Conservation (phyloP, 2,797 vertebrate genomes). For the Ceyx erithaca region DNA sequence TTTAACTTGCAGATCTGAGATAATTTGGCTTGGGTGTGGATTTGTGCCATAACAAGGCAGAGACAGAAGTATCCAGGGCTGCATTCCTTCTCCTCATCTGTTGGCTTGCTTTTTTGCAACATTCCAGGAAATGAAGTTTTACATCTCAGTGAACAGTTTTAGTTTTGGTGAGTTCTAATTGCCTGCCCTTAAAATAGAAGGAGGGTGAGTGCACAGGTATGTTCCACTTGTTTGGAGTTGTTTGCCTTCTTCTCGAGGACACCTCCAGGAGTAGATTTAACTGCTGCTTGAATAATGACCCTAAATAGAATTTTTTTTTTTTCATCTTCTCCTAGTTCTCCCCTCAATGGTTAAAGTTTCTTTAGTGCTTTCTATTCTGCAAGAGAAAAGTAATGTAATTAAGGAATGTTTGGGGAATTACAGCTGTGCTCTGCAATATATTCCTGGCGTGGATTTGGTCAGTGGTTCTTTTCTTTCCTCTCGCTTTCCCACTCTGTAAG, state of each 20-base stretch:
- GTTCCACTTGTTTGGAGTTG: neutral
- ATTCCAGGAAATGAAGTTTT: slow-evolving; percentile 67
- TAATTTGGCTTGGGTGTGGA: slow-evolving; percentile 51
- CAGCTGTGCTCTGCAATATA: slow-evolving; percentile 14
- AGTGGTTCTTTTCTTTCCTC: slow-evolving; percentile 25
- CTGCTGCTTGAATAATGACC: neutral
- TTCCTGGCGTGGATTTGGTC: slow-evolving; percentile 30
- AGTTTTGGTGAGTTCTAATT: neutral
- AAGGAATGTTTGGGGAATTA: slow-evolving; percentile 42
- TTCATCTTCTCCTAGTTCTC: neutral
- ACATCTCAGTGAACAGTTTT: neutral
- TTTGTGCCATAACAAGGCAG: slow-evolving; percentile 41
- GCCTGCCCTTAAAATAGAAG: neutral
- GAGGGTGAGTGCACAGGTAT: neutral
- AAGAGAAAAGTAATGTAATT: neutral
- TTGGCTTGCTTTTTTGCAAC: slow-evolving; percentile 63
- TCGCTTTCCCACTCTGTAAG: slow-evolving; percentile 31
- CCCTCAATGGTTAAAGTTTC: slow-evolving; percentile 43
- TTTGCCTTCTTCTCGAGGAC: neutral
- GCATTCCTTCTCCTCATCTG: slow-evolving; percentile 60
- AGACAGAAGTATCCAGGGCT: slow-evolving; percentile 65
- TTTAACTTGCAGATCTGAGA: slow-evolving; percentile 61
- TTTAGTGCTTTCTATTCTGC: slow-evolving; percentile 16
- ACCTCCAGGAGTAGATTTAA: neutral
- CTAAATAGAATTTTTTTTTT: neutral